These are phyloP conservation scores for Scytalopus superciliaris DNA, from an alignment of 2,113 vertebrate species.

Conservation along the genomic window DNA sequence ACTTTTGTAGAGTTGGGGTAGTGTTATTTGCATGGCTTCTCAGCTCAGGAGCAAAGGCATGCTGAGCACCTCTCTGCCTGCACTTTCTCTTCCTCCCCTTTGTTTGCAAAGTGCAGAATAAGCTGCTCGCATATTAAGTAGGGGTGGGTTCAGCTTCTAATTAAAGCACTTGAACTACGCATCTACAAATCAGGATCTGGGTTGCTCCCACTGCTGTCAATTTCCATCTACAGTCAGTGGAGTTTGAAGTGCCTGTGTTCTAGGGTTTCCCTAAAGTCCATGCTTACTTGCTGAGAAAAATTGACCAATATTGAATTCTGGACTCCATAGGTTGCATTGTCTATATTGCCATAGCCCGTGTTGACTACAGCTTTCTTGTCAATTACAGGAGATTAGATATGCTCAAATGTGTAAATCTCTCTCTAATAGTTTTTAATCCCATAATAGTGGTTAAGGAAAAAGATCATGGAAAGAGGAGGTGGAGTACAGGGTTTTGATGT, in stretches of 20 bases:
- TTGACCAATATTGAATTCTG: background rate
- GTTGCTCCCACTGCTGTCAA: background rate
- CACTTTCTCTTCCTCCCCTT: background rate
- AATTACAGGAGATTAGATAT: background rate
- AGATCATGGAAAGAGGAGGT: background rate
- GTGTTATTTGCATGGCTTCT: too few species aligned
- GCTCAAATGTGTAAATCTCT: background rate
- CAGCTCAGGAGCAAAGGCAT: background rate
- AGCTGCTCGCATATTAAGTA: background rate
- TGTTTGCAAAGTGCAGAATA: background rate
- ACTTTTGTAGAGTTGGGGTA: background rate
- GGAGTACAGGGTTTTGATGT: background rate
- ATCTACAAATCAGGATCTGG: fast-evolving
- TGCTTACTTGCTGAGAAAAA: background rate
- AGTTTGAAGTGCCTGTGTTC: background rate
- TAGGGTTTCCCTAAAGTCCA: background rate
- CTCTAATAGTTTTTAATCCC: background rate
- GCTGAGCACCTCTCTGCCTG: background rate
- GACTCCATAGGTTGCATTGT: background rate
- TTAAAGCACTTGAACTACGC: background rate
- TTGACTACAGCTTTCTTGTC: background rate
- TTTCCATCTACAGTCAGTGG: background rate
- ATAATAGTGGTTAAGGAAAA: background rate
- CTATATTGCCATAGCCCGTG: background rate
- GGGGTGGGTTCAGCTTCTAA: background rate